A percentile compares a stretch with the other conserved stretches of the same genome.
Evolutionary conservation across 2,888 invertebrate genomes (phyloP).

Genomic region (Iselma pallidipennis): DNA sequence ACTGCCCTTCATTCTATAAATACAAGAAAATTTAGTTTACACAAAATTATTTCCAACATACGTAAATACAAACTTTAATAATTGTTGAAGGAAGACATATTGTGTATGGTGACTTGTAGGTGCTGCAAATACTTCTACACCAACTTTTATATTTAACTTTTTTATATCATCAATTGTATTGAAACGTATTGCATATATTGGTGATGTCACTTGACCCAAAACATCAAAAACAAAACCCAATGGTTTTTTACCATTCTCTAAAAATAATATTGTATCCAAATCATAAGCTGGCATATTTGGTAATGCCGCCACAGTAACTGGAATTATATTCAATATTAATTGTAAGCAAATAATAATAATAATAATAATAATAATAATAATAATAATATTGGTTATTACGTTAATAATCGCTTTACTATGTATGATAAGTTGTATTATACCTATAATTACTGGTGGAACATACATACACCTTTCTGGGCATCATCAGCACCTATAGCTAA

Average conservation of each 20-base stretch:
- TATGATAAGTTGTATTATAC: too few species aligned
- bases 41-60: conserved; percentile 17
- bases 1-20: conserved; percentile 74
- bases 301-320: conserved; percentile 76
- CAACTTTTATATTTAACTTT: conserved; percentile 67
- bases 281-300: conserved; percentile 78
- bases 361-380: background rate
- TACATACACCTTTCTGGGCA: too few species aligned
- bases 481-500: too few species aligned
- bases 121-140: conserved; percentile 80
- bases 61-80: conserved; percentile 67
- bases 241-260: conserved; percentile 75
- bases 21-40: conserved; percentile 7
- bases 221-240: conserved; percentile 89
- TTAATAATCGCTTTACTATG: too few species aligned
- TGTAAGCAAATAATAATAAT: background rate
- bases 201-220: conserved; percentile 82
- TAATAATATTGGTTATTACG: too few species aligned
- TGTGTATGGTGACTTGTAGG: conserved; percentile 76
- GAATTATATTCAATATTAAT: conserved; percentile 35
- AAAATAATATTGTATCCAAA: conserved; percentile 84
- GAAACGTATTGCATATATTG: conserved; percentile 90
- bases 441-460: too few species aligned
- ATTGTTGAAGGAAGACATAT: conserved; percentile 73
- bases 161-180: conserved; percentile 77